Percentiles rank a stretch among this genome's conserved stretches.
Conservation (phyloP, 2,888 invertebrate genomes). For the Autographa gamma region DNA sequence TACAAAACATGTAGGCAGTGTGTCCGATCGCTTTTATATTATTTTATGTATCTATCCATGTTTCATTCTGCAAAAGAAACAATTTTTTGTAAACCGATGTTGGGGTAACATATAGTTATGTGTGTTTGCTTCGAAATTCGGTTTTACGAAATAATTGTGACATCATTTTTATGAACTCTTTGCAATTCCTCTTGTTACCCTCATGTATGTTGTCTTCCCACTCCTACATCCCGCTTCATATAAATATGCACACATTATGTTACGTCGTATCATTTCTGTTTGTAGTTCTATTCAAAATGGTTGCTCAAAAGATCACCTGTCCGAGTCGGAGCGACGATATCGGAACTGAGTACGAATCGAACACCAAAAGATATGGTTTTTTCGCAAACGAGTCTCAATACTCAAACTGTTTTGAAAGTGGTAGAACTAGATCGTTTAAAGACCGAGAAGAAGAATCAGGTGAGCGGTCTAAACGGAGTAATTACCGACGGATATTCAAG, state of each 20-base stretch:
- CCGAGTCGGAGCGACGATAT: slow-evolving; percentile 87
- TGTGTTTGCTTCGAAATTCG: slow-evolving; percentile 30
- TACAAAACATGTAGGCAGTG: slow-evolving; percentile 39
- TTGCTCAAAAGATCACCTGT: slow-evolving; percentile 88
- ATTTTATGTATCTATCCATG: slow-evolving; percentile 23
- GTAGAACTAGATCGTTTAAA: slow-evolving; percentile 87
- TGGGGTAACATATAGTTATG: slow-evolving; percentile 37
- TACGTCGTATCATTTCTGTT: slow-evolving; percentile 89
- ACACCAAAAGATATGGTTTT: slow-evolving; percentile 88
- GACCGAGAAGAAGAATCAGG: slow-evolving; percentile 81
- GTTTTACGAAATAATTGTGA: slow-evolving; percentile 26
- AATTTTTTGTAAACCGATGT: slow-evolving; percentile 30
- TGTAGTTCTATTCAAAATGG: slow-evolving; percentile 89
- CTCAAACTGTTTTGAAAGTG: slow-evolving; percentile 87
- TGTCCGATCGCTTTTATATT: slow-evolving; percentile 27
- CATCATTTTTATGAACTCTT: slow-evolving; percentile 52
- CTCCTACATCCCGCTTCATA: slow-evolving; percentile 76
- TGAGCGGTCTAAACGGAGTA: slow-evolving; percentile 79
- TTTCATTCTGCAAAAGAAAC: slow-evolving; percentile 37
- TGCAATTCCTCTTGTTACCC: slow-evolving; percentile 46
- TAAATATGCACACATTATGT: slow-evolving; percentile 86
- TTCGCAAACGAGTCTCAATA: slow-evolving; percentile 87
- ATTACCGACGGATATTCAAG: slow-evolving; percentile 77
- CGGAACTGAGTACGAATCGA: slow-evolving; percentile 82
- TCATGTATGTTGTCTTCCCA: slow-evolving; percentile 40